phyloP scores from a whole-genome alignment of 2,888 invertebrate species.

The Vannuccia rotundouncinata region DNA sequence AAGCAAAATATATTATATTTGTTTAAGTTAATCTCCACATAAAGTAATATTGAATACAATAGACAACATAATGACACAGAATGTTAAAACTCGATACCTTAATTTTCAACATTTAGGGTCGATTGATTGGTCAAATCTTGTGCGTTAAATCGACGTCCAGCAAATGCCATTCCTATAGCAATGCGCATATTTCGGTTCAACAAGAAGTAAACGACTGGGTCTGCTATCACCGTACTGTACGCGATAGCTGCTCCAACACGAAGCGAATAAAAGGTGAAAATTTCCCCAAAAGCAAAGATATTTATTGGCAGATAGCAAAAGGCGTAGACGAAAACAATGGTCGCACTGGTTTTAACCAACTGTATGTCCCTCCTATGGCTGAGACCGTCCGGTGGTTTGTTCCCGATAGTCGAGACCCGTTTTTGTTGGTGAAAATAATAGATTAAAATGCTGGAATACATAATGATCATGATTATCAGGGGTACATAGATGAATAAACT shows the following conservation, averaged over 20 bases:
- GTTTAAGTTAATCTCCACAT: no score
- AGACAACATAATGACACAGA: no score
- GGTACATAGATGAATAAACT: background rate
- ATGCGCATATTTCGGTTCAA: background rate
- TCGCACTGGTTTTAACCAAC: background rate
- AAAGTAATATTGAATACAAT: no score
- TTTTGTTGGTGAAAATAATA: background rate
- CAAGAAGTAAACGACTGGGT: background rate
- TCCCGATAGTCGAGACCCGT: background rate
- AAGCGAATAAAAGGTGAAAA: background rate
- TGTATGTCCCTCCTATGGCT: background rate
- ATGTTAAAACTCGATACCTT: no score
- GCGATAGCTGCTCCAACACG: background rate
- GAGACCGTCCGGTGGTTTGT: background rate
- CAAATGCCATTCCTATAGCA: background rate
- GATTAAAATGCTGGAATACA: background rate
- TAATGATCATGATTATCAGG: background rate
- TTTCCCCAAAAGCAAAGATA: background rate
- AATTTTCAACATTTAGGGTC: no score
- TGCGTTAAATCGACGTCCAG: background rate
- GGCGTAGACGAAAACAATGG: background rate
- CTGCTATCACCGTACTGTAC: background rate
- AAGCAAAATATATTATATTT: no score
- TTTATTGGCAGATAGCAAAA: background rate
- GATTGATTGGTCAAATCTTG: no score